Percentiles rank a stretch among this genome's conserved stretches.
Evolutionary conservation across 2,888 invertebrate genomes (phyloP).

Genomic region (Axea sp.): DNA sequence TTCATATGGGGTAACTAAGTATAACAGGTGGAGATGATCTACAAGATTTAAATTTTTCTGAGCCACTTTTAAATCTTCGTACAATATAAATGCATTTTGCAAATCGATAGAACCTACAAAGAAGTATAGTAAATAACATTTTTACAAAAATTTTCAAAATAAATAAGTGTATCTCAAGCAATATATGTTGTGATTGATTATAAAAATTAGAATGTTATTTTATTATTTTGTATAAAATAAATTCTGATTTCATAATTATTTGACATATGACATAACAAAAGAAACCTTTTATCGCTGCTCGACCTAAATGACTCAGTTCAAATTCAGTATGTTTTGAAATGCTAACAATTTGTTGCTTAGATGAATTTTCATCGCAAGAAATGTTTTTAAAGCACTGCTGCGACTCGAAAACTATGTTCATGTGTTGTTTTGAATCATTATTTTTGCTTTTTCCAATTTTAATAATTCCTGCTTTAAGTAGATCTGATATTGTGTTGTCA

Average conservation of each 20-base stretch:
- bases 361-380: too few species aligned
- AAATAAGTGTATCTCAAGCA: too few species aligned
- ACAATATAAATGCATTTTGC: conserved; percentile 85
- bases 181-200: neutral
- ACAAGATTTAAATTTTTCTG: conserved; percentile 88
- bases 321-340: conserved; percentile 80
- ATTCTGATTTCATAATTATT: too few species aligned
- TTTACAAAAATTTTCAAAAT: neutral
- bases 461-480: conserved; percentile 80
- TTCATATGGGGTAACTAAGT: conserved; percentile 91
- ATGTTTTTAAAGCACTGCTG: too few species aligned
- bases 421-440: neutral
- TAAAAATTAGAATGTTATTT: conserved; percentile 17
- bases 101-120: conserved; percentile 88
- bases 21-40: conserved; percentile 92
- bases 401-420: too few species aligned
- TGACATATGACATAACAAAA: neutral
- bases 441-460: conserved; percentile 69
- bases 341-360: conserved; percentile 53
- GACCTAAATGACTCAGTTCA: conserved; percentile 85
- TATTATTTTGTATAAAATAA: neutral
- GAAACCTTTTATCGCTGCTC: conserved; percentile 89
- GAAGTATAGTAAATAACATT: neutral
- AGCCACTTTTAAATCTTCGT: conserved; percentile 86
- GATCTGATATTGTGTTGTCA: conserved; percentile 78